Percentiles rank a stretch among this genome's conserved stretches.
Evolutionary conservation across 1,140 invertebrate species (phyloP).

Genomic region (Drosophila fuyamai): DNA sequence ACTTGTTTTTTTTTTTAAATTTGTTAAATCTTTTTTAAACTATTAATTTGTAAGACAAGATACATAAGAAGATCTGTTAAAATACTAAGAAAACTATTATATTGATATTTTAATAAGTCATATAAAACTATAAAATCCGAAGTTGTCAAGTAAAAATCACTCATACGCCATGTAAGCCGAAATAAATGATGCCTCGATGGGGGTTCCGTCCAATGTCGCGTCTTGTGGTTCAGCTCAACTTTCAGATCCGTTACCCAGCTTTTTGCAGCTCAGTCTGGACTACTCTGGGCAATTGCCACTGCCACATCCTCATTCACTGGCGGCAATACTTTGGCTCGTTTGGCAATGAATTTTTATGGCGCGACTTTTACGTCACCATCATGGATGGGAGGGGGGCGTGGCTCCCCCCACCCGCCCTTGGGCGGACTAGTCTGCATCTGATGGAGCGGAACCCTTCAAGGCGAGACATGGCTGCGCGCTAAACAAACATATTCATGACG

Average conservation of each 20-base stretch:
- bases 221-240: slow-evolving; percentile 30
- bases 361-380: slow-evolving; percentile 64
- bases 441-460: slow-evolving; percentile 32
- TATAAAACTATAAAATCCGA: no score
- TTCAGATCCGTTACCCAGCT: slow-evolving; percentile 50
- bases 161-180: not conserved
- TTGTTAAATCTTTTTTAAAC: no score
- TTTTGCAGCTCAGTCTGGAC: slow-evolving; percentile 47
- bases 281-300: slow-evolving; percentile 64
- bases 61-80: no score
- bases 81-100: no score
- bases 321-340: slow-evolving; percentile 67
- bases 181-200: slow-evolving; percentile 36
- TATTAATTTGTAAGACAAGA: no score
- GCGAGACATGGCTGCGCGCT: slow-evolving; percentile 50
- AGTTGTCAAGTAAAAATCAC: not conserved
- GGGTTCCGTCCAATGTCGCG: slow-evolving; percentile 13
- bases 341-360: slow-evolving; percentile 82
- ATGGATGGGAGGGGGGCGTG: not conserved
- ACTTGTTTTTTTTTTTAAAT: no score
- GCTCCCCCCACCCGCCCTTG: not conserved
- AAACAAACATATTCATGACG: slow-evolving; percentile 81
- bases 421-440: slow-evolving; percentile 13
- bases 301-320: slow-evolving; percentile 22
- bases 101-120: no score